Percentiles rank a stretch among this genome's conserved stretches.
Evolutionary conservation across 2,113 vertebrate genomes (phyloP).

Genomic region (Tichodroma muraria): DNA sequence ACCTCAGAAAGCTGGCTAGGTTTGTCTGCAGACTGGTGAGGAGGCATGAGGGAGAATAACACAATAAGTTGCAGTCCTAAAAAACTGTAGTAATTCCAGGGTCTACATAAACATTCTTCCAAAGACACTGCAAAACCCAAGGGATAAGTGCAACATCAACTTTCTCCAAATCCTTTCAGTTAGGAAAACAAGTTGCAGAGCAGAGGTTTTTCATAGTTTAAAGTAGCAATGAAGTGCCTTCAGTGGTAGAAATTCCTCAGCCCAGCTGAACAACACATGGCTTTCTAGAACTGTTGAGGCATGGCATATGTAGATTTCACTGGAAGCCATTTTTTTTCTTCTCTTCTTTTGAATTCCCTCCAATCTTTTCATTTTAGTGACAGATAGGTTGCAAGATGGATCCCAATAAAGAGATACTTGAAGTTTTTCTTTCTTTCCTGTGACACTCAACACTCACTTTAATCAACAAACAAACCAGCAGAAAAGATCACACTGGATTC

Average conservation of each 20-base stretch:
- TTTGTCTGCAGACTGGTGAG: not conserved
- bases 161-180: not conserved
- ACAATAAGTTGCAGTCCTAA: not conserved
- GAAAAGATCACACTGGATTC: not conserved
- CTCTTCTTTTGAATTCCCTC: not conserved
- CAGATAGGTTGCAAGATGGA: not conserved
- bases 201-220: not conserved
- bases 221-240: not conserved
- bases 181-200: not conserved
- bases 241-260: not conserved
- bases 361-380: not conserved
- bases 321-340: not conserved
- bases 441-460: not conserved
- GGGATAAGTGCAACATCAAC: constrained; percentile 23
- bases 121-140: constrained; percentile 72
- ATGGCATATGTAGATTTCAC: not conserved
- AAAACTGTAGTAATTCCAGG: constrained; percentile 9
- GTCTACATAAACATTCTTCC: constrained; percentile 72
- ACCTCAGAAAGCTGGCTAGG: not conserved
- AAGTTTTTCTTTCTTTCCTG: not conserved
- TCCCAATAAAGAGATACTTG: not conserved
- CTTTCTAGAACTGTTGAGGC: not conserved
- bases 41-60: not conserved
- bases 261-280: not conserved
- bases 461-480: not conserved